Evolutionary conservation across 2,888 invertebrate genomes (phyloP), one percentile per base, ranked within the genome.

Genomic region (Agrotis exclamationis): DNA sequence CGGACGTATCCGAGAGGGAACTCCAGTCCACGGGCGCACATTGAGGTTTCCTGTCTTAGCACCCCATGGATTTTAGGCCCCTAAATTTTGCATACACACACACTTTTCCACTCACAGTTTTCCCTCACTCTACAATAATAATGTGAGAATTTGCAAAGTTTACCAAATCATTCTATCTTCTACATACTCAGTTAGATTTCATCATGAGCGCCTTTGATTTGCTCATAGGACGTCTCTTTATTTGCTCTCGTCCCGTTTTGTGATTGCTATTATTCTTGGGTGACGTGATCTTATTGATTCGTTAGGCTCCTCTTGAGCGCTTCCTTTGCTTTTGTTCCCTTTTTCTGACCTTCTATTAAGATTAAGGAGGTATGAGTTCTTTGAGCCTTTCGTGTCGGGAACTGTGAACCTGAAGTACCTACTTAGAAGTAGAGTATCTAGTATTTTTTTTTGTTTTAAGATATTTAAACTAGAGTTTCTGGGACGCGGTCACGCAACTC

Each of bases 191-290:
- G 39, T 56, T n/a, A 44, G 57, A 62, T 70, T 81, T 78, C 39
- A 3, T 18, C 20, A 20, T 28, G 45, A 64, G 44, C 57, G 33
- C 22, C 45, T 53, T 53, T 63, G 63, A 70, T 73, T 71, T 56
- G 59, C 75, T 77, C 72, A 66, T 50, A 60, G 53, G n/a, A 28
- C 28, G 63, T 53, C 51, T n/a, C 18, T 68, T 39, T 68, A 44
- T 62, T 68, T 73, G 51, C 57, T 58, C 11, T 1, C 54, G 48
- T 51, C 67, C 57, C 63, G 63, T 65, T 62, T 39, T 72, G 45
- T 82, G 71, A 77, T 82, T 70, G 64, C 62, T 50, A 51, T 53
- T 64, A 54, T 68, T 69, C 53, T 48, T 63, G 33, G n/a, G 56
- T 47, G 51, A 13, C 18, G 53, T 50, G 68, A 64, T 68, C 63